Base-by-base conservation (phyloP, 2,113 vertebrate species). In the Rhinichthys klamathensis region DNA sequence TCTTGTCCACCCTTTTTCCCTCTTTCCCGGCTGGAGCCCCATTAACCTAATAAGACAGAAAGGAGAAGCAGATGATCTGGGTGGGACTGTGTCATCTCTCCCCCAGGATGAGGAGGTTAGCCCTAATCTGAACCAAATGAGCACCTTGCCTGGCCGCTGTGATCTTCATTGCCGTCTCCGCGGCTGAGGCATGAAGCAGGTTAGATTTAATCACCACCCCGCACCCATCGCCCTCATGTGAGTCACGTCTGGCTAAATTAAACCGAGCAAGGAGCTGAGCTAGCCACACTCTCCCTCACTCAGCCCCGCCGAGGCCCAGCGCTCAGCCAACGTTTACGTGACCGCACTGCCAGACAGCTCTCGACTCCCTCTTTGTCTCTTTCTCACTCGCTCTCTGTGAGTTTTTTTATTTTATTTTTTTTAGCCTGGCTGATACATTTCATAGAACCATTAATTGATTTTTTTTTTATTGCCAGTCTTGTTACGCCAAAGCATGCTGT, bases 81-180 rank as follows among this genome's bases (percentile, higher is more conserved):
- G 83, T 85, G 77, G 85, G 77, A 84, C 82, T 72, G 67, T 83
- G 84, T 79, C 83, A 83, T 84, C 86, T 85, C 80, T 78, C 81
- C 81, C 80, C 84, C 49, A 69, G 85, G 87, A 83, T 61, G 67
- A 76, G 51, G 44, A 79, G 85, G 82, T 88, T 87, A 84, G 73
- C 75, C 32, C 60, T 88, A 85, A 89, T 89, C 81, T 78, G 32
- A 67, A 81, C 84, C 88, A 89, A 89, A 89, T 86, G 86, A 89
- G 70, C 76, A 82, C 35, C 51, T 80, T 77, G 38, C 84, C 63
- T 38, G 25, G 70, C 69, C 15, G 35, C 85, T 65, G 75, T 87
- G 84, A 77, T 89, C 86, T 84, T 89, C 81, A 85, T 87, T 89
- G 80, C 75, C 13, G 60, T 83, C 25, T 83, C 70, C 67, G 58